Evolutionary conservation across 1,140 invertebrate species (phyloP).

Genomic region (Plectus sambesii): DNA sequence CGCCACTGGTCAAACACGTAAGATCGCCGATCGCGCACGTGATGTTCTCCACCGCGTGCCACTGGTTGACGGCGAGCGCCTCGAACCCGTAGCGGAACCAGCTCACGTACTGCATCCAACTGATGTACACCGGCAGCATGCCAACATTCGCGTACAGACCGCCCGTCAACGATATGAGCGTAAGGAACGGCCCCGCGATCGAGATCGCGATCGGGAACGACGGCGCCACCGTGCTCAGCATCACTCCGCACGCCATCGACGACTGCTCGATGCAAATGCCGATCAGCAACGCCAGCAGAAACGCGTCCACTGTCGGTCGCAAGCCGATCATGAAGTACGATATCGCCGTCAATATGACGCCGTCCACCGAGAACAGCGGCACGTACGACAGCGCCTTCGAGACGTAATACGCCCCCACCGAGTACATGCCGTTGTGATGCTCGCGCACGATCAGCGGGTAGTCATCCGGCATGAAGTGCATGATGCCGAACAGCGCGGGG

Average conservation of each 20-base stretch:
- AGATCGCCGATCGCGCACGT: conserved; percentile 1
- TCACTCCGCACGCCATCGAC: conserved; percentile 43
- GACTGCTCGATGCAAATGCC: conserved; percentile 39
- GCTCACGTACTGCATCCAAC: conserved; percentile 36
- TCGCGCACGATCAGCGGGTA: conserved; percentile 40
- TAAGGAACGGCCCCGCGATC: conserved; percentile 34
- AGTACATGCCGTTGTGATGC: conserved; percentile 43
- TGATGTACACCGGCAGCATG: conserved; percentile 32
- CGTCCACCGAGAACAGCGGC: conserved; percentile 42
- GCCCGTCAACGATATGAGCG: conserved; percentile 40
- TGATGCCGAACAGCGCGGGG: conserved; percentile 39
- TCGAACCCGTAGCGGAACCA: conserved; percentile 46
- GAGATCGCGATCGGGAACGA: conserved; percentile 36
- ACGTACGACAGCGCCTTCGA: conserved; percentile 37
- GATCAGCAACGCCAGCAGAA: conserved; percentile 26
- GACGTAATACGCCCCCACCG: conserved; percentile 33
- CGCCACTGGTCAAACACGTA: conserved; percentile 4
- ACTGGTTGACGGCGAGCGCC: conserved; percentile 41
- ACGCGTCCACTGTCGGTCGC: conserved; percentile 23
- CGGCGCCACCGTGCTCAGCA: conserved; percentile 34
- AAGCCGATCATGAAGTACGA: conserved; percentile 40
- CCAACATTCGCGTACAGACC: conserved; percentile 42
- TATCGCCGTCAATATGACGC: conserved; percentile 34
- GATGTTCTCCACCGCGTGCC: conserved; percentile 21
- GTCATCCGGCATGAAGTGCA: conserved; percentile 39